Conservation (phyloP, 2,797 vertebrate genomes). For the Chaetophractus vellerosus region DNA sequence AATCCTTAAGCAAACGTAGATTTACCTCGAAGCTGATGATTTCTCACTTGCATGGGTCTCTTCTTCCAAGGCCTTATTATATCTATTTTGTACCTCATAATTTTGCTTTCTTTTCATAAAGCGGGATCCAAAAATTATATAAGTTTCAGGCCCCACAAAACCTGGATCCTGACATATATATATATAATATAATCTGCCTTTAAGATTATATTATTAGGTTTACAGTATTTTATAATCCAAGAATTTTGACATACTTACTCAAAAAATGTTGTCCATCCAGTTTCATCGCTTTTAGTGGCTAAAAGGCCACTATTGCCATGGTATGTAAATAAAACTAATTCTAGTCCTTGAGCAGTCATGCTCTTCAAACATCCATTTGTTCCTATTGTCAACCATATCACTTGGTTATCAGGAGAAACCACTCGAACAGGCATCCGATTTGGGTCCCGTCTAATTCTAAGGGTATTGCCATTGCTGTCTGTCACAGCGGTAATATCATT, state of each 20-base stretch:
- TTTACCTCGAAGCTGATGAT: neutral
- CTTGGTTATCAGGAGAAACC: slow-evolving; percentile 98
- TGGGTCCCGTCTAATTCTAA: slow-evolving; percentile 95
- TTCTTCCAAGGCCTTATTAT: neutral
- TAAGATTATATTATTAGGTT: neutral
- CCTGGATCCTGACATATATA: neutral
- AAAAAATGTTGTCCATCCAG: slow-evolving; percentile 99
- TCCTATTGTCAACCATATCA: slow-evolving; percentile 97
- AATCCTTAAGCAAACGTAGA: neutral
- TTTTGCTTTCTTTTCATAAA: neutral
- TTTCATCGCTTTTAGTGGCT: slow-evolving; percentile 97
- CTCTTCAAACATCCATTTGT: slow-evolving; percentile 97
- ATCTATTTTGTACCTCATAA: neutral
- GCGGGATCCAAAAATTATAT: neutral
- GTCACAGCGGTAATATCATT: slow-evolving; percentile 96
- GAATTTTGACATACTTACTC: slow-evolving; percentile 93
- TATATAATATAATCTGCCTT: neutral
- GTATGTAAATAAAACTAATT: slow-evolving; percentile 97
- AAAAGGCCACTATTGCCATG: slow-evolving; percentile 97
- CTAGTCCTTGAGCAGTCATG: slow-evolving; percentile 96
- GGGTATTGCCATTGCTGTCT: slow-evolving; percentile 97
- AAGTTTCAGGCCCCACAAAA: neutral
- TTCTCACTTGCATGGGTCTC: neutral
- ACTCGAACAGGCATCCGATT: slow-evolving; percentile 97
- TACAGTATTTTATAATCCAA: neutral